These are phyloP conservation scores for Moxostoma hubbsi DNA, from an alignment of 2,797 vertebrate species.

Conservation along the genomic window DNA sequence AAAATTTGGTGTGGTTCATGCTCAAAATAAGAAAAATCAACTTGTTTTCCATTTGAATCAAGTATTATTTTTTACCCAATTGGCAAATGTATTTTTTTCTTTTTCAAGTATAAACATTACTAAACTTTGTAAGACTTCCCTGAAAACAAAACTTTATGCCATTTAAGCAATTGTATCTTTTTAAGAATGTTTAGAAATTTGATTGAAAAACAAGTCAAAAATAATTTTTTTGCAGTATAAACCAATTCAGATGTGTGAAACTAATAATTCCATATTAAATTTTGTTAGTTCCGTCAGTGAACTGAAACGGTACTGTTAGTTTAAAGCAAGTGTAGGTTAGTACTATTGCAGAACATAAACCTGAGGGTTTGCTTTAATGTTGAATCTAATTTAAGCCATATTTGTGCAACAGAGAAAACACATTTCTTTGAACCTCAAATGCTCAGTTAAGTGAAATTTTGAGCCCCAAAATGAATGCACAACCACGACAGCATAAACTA, in stretches of 20 bases:
- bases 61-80: too few species aligned
- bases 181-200: too few species aligned
- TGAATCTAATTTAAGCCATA: neutral
- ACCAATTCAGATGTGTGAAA: neutral
- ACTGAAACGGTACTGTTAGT: neutral
- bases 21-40: neutral
- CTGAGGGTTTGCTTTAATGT: conserved; percentile 24
- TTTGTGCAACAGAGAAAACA: neutral
- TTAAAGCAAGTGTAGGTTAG: neutral
- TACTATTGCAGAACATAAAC: neutral
- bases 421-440: conserved; percentile 11
- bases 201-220: too few species aligned
- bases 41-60: too few species aligned
- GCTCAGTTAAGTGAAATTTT: neutral
- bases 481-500: conserved; percentile 1
- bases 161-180: too few species aligned
- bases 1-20: too few species aligned
- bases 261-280: neutral
- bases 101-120: too few species aligned
- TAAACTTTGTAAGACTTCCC: too few species aligned
- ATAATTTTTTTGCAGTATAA: too few species aligned
- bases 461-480: neutral
- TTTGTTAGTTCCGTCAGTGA: neutral
- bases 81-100: too few species aligned
- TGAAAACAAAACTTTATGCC: too few species aligned